Conservation (phyloP, 2,113 vertebrate genomes). For the Mungos mungo region DNA sequence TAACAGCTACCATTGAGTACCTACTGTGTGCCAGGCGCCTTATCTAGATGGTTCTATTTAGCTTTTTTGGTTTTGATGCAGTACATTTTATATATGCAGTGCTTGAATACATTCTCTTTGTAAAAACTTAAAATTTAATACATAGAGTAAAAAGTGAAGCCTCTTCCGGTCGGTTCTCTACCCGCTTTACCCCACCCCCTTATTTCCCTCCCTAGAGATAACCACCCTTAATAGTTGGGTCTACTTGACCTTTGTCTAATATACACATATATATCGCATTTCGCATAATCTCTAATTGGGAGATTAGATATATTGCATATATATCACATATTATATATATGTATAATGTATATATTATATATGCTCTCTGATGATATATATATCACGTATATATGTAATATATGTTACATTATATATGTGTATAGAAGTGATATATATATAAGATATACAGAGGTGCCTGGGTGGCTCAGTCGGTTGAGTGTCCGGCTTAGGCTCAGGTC, state of each 20-base stretch:
- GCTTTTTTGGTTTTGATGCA: conserved; percentile 41
- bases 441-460: too few relatives aligned
- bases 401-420: not conserved
- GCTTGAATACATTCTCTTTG: conserved; percentile 24
- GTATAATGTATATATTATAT: not conserved
- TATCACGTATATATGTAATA: not conserved
- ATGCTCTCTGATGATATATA: not conserved
- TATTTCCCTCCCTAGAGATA: not conserved
- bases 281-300: too few relatives aligned
- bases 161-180: not conserved
- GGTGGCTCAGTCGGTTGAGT: too few relatives aligned
- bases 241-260: not conserved
- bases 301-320: too few relatives aligned
- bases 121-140: conserved; percentile 29
- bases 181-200: not conserved
- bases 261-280: not conserved
- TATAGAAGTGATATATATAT: not conserved
- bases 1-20: not conserved
- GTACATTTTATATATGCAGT: conserved; percentile 1
- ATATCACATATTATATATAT: not conserved
- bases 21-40: not conserved
- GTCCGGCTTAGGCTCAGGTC: too few relatives aligned
- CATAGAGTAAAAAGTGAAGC: not conserved
- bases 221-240: not conserved
- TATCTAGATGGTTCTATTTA: conserved; percentile 11